A percentile compares a stretch with the other conserved stretches of the same genome.
phyloP scores from a whole-genome alignment of 2,797 vertebrate species.

The Apogon talboti region DNA sequence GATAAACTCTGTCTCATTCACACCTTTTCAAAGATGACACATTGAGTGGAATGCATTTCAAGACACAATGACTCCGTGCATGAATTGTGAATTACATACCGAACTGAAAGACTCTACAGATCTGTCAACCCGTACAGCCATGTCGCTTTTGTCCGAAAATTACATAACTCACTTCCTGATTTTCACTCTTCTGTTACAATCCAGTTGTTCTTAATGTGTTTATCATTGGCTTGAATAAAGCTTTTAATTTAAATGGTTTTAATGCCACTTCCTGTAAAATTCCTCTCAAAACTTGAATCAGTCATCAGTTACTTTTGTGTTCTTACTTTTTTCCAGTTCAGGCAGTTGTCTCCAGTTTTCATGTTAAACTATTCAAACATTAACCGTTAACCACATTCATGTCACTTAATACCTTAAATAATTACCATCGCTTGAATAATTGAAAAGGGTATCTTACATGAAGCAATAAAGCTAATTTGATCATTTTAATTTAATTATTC shows the following conservation, averaged over 20 bases:
- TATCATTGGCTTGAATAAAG: conserved; percentile 19
- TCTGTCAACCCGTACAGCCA: conserved; percentile 12
- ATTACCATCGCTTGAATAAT: conserved; percentile 64
- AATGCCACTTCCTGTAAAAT: conserved; percentile 28
- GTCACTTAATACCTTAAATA: conserved; percentile 59
- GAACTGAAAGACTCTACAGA: background rate
- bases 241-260: conserved; percentile 32
- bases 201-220: conserved; percentile 26
- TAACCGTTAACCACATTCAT: conserved; percentile 26
- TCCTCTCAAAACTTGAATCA: conserved; percentile 25
- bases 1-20: conserved; percentile 29
- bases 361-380: conserved; percentile 4
- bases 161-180: conserved; percentile 7
- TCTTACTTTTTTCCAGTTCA: too few relatives aligned
- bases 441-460: conserved; percentile 58
- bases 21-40: conserved; percentile 42
- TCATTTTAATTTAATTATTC: conserved; percentile 76
- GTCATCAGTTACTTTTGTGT: too few relatives aligned
- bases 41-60: conserved; percentile 27
- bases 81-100: conserved; percentile 17
- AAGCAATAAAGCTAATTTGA: conserved; percentile 68
- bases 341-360: background rate
- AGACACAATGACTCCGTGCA: conserved; percentile 31
- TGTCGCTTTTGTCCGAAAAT: conserved; percentile 1
- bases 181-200: background rate